These are phyloP conservation scores for Mystacornis crossleyi DNA, from an alignment of 2,113 vertebrate genomes.

Conservation along the genomic window DNA sequence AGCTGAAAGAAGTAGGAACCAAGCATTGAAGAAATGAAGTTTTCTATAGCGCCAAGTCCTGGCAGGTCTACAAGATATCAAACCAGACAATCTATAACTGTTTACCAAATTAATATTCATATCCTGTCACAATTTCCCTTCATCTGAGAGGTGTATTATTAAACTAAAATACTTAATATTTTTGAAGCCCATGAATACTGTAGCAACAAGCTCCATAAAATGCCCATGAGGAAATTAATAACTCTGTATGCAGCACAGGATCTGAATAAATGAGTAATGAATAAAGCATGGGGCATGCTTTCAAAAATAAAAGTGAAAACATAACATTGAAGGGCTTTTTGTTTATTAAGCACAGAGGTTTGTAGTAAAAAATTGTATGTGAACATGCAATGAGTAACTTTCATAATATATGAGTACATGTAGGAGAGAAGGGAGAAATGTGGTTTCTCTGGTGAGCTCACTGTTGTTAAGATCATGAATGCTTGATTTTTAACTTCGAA, in stretches of 20 bases:
- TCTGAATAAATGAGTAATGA: neutral
- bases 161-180: constrained; percentile 19
- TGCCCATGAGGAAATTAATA: constrained; percentile 18
- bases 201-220: neutral
- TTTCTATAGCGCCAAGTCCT: neutral
- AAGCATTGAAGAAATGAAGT: neutral
- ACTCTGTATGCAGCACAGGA: neutral
- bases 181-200: neutral
- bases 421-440: neutral
- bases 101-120: neutral
- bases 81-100: neutral
- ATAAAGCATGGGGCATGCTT: neutral
- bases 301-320: constrained; percentile 13
- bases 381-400: neutral
- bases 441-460: neutral
- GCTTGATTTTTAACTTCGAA: neutral
- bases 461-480: neutral
- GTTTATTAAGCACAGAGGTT: neutral
- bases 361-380: neutral
- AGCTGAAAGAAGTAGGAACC: neutral
- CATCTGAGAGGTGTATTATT: neutral
- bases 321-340: neutral
- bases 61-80: neutral
- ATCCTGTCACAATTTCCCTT: neutral
- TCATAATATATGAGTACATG: neutral